Evolutionary conservation across 2,113 vertebrate genomes (phyloP).

Genomic region (Eptatretus burgeri): DNA sequence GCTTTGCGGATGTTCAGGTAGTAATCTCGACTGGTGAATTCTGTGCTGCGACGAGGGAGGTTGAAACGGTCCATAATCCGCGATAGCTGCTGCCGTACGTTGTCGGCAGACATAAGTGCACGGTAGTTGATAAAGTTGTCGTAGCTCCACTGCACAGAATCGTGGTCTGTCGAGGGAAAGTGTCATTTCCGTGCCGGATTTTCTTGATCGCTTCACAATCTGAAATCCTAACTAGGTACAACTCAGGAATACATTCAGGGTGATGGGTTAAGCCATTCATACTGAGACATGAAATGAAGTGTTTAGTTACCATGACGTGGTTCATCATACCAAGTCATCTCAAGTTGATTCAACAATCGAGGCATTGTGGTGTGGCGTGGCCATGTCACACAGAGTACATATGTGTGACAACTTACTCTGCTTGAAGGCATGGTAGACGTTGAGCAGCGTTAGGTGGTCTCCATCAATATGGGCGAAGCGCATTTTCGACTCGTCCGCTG

Average conservation of each 20-base stretch:
- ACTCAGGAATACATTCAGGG: too few relatives aligned
- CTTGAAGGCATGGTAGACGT: slow-evolving; percentile 93
- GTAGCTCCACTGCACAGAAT: slow-evolving; percentile 97
- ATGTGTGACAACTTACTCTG: slow-evolving; percentile 34
- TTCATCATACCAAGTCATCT: too few relatives aligned
- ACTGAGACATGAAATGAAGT: too few relatives aligned
- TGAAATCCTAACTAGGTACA: too few relatives aligned
- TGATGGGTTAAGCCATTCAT: too few relatives aligned
- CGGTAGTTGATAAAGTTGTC: slow-evolving; percentile 99
- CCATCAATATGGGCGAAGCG: slow-evolving; percentile 91
- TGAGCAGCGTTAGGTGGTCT: slow-evolving; percentile 89
- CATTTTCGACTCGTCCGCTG: slow-evolving; percentile 92
- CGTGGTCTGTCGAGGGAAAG: slow-evolving; percentile 43
- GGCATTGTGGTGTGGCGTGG: too few relatives aligned
- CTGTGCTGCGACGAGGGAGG: slow-evolving; percentile 82
- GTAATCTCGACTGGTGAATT: slow-evolving; percentile 96
- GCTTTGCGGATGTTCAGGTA: slow-evolving; percentile 96
- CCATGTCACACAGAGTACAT: too few relatives aligned
- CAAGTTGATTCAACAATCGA: too few relatives aligned
- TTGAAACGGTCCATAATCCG: slow-evolving; percentile 99
- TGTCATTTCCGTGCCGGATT: too few relatives aligned
- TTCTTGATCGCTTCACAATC: too few relatives aligned
- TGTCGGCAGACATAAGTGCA: slow-evolving; percentile 97
- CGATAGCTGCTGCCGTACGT: slow-evolving; percentile 90
- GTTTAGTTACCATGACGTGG: too few relatives aligned